A percentile compares a stretch with the other conserved stretches of the same genome.
phyloP scores from a whole-genome alignment of 1,140 invertebrate species.

The Drosophila burlai region DNA sequence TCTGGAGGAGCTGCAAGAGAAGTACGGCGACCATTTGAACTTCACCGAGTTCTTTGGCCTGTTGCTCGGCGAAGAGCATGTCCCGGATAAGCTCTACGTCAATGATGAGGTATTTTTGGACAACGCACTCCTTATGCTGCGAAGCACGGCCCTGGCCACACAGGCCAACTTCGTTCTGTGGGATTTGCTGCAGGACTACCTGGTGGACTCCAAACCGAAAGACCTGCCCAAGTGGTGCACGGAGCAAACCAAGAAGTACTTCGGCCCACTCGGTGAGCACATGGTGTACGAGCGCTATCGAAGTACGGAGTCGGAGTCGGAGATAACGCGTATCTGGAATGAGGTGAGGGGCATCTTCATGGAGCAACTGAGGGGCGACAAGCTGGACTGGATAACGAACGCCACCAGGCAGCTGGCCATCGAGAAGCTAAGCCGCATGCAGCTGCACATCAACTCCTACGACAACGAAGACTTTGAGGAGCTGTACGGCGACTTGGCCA shows the following conservation, averaged over 20 bases:
- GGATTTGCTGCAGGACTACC: conserved; percentile 58
- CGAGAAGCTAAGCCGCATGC: conserved; percentile 65
- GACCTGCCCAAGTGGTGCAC: conserved; percentile 54
- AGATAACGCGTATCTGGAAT: conserved; percentile 60
- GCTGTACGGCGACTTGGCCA: conserved; percentile 38
- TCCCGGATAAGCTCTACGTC: conserved; percentile 61
- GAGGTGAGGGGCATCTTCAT: conserved; percentile 56
- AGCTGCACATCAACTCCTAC: conserved; percentile 66
- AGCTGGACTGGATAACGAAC: conserved; percentile 70
- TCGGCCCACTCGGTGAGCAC: conserved; percentile 61
- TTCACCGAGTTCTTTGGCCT: conserved; percentile 57
- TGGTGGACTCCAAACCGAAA: conserved; percentile 8
- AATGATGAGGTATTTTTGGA: conserved; percentile 30
- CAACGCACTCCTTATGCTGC: conserved; percentile 17
- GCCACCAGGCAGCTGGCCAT: conserved; percentile 58
- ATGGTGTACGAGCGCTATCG: conserved; percentile 62
- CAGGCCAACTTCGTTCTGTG: conserved; percentile 65
- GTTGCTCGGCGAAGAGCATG: conserved; percentile 40
- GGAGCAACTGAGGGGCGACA: conserved; percentile 60
- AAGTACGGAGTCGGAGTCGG: conserved; percentile 39
- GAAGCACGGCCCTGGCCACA: conserved; percentile 14
- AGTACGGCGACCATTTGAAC: conserved; percentile 50
- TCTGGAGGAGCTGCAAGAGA: conserved; percentile 45
- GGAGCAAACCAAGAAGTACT: conserved; percentile 57
- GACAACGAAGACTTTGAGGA: conserved; percentile 59